Evolutionary conservation across 2,797 vertebrate genomes (phyloP).

Genomic region (Pangasius krempfi): DNA sequence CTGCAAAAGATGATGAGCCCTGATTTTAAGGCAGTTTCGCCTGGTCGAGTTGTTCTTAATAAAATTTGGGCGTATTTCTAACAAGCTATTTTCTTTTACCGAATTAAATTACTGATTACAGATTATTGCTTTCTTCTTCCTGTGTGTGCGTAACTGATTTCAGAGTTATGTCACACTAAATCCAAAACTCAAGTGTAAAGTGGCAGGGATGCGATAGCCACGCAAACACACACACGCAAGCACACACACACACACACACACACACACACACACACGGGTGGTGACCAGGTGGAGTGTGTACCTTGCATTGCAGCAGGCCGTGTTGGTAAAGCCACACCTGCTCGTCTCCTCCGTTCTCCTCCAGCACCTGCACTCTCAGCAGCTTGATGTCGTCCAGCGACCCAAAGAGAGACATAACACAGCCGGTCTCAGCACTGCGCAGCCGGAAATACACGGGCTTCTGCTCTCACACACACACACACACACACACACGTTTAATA

Average conservation of each 20-base stretch:
- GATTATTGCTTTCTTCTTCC: no score
- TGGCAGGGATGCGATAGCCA: no score
- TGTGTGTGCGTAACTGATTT: no score
- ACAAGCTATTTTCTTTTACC: no score
- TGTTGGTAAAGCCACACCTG: slow-evolving; percentile 91
- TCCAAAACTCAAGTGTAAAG: no score
- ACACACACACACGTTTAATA: not conserved
- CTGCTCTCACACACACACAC: slow-evolving; percentile 66
- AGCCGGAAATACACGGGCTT: slow-evolving; percentile 85
- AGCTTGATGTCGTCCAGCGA: slow-evolving; percentile 88
- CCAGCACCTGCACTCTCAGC: slow-evolving; percentile 86
- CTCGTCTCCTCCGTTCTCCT: slow-evolving; percentile 83
- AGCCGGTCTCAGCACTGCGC: slow-evolving; percentile 82
- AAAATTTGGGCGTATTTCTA: no score
- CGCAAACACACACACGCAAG: not conserved
- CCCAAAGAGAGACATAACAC: slow-evolving; percentile 85
- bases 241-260: not conserved
- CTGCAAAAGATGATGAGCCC: no score
- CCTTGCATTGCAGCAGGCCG: slow-evolving; percentile 87
- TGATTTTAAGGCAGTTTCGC: no score
- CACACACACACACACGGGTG: not conserved
- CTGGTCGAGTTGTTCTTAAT: no score
- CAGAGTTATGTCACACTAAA: no score
- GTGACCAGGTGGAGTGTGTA: slow-evolving; percentile 59
- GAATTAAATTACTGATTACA: no score